Evolutionary conservation across 2,888 invertebrate species (phyloP).

Genomic region (Horisme vitalbata): DNA sequence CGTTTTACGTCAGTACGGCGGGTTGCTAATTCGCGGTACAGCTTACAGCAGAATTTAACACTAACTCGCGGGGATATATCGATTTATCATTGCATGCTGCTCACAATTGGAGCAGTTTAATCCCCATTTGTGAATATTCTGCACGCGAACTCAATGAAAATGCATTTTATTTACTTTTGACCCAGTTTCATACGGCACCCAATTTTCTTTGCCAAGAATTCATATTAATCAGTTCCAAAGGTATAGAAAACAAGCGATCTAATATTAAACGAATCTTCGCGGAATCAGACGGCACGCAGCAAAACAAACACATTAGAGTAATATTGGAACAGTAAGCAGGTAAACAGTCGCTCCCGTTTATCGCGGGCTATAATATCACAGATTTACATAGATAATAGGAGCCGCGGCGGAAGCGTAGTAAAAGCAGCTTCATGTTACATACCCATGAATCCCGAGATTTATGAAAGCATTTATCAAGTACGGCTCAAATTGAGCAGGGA

Average conservation of each 20-base stretch:
- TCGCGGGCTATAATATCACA: neutral
- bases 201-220: neutral
- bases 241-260: neutral
- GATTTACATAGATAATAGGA: conserved; percentile 4
- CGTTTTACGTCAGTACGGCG: conserved; percentile 11
- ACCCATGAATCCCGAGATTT: neutral
- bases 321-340: conserved; percentile 6
- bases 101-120: conserved; percentile 1
- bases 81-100: conserved; percentile 1
- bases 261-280: neutral
- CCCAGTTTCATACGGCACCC: neutral
- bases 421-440: neutral
- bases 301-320: conserved; percentile 10
- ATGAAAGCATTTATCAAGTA: neutral
- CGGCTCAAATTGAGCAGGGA: neutral
- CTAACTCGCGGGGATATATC: neutral
- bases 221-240: neutral
- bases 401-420: neutral
- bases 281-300: neutral
- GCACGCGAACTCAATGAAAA: neutral
- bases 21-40: conserved; percentile 17
- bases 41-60: conserved; percentile 2
- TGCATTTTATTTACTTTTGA: neutral
- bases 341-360: conserved; percentile 1
- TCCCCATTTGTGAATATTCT: neutral